Conservation (phyloP, 2,113 vertebrate genomes). For the Oenanthe oenanthe region DNA sequence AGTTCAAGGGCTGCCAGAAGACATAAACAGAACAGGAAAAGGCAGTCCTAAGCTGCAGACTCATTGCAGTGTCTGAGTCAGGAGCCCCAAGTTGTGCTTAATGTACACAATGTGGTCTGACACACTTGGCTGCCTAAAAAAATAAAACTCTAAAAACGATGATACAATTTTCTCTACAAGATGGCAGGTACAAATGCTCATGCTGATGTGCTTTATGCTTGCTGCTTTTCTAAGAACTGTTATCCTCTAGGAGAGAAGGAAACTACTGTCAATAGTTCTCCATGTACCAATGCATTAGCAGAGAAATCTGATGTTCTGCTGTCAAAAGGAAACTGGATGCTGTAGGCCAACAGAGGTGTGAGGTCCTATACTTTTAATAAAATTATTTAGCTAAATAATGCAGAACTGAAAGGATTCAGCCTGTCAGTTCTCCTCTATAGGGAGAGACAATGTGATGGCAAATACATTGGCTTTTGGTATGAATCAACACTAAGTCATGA, state of each 20-base stretch:
- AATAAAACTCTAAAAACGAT: background rate
- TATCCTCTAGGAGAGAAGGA: background rate
- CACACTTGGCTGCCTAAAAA: background rate
- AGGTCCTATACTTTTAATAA: background rate
- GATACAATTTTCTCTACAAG: background rate
- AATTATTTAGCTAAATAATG: background rate
- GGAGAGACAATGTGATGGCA: background rate
- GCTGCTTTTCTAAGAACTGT: background rate
- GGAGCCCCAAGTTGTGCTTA: background rate
- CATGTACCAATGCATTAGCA: background rate
- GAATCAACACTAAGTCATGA: background rate
- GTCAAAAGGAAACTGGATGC: background rate
- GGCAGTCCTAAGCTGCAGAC: background rate
- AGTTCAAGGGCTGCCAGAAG: background rate
- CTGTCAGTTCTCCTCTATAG: background rate
- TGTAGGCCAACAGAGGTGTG: background rate
- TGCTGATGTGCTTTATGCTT: background rate
- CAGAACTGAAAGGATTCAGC: background rate
- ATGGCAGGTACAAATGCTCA: background rate
- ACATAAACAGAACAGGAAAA: background rate
- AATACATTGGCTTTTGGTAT: background rate
- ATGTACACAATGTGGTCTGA: background rate
- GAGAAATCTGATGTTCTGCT: background rate
- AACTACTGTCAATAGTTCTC: background rate
- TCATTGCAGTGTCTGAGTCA: background rate